Base-by-base conservation (phyloP, 2,888 invertebrate genomes). In the Pristionchus fissidentatus region DNA sequence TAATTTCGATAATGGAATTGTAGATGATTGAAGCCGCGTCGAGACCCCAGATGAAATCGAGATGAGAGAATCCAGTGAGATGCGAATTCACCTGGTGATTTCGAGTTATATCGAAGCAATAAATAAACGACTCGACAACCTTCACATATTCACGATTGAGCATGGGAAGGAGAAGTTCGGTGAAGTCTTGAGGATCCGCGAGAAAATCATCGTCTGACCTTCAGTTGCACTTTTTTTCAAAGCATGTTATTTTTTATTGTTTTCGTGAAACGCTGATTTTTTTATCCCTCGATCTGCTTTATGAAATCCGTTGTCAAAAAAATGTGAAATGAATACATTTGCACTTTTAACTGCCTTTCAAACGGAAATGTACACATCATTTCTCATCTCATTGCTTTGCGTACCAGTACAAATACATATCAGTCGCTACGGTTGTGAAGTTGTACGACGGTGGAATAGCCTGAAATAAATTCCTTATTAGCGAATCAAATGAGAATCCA, bases 131-230 rank as follows among this genome's bases (percentile, higher is more conserved):
- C 38, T 62, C n/a, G n/a, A n/a, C n/a, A 5, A 85, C 86, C 84
- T 84, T 73, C 26, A 73, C 46, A 26, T 73, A 73, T 4, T 43
- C 73, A 4, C n/a, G 43, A 73, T 73, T 73, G 46, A 86, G 73
- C 55, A 80, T 77, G 43, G 84, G 66, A 43, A 85, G 77, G 43
- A 86, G 35, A 5, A 79, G 82, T 46, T 84, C 84, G 75, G 80
- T 55, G 38, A 86, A 60, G 52, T 86, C 86, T 43, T 83, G 60
- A 52, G 84, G 57, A 10, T 85, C 84, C 15, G 81, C 81, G n/a
- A 81, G 62, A n/a, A 41, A 81, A 66, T 81, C 81, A 22, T 57
- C 62, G 66, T 60, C 41, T 1, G 73, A 46, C 73, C 73, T 73
- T 4, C n/a, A n/a, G 13, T 62, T 32, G 5, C 15, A 62, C 5